Evolutionary conservation across 1,140 invertebrate genomes (phyloP), one percentile per base, ranked within the genome.

Genomic region (Solenopsis fugax): DNA sequence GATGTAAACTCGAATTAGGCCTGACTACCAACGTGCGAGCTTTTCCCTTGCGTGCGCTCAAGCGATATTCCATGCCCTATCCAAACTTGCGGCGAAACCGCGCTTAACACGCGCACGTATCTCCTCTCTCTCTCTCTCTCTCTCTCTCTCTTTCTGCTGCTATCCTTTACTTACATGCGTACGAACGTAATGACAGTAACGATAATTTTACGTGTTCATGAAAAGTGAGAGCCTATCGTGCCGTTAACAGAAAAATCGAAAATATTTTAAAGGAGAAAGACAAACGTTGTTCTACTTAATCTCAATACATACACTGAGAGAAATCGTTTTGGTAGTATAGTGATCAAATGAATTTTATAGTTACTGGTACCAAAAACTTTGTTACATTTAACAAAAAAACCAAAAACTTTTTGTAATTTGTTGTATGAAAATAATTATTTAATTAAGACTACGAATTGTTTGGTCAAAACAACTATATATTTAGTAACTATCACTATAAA

Each of bases 1-100:
- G 90, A 93, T 88, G 87, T 92, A 89, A 90, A 52, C 72, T 88
- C 80, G 77, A 93, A 93, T 93, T 93, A 92, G 91, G 87, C 75
- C 75, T 71, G 88, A 92, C 86, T 88, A 75, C 50, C 75, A 64
- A 62, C 52, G 88, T 65, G 72, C 73, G 86, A 87, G 90, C 86
- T 87, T 91, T 64, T 77, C 50, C 88, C 86, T 92, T 65, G 90
- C 90, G 90, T 92, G 90, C 72, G 71, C 78, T 29, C 85, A 50
- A 82, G 91, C 89, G 77, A 90, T 92, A 91, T 91, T 89, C 85
- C 85, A 72, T 80, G 90, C 73, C 85, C 82, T 91, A 85, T 87
- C 73, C 90, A 88, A 91, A 90, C 87, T 90, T 90, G 87, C 60
- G 87, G 89, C 16, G 75, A 81, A 89, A 71, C 90, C 89, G 56